A percentile compares a stretch with the other conserved stretches of the same genome.
phyloP scores from a whole-genome alignment of 2,113 vertebrate genomes.

The Todiramphus chloris region DNA sequence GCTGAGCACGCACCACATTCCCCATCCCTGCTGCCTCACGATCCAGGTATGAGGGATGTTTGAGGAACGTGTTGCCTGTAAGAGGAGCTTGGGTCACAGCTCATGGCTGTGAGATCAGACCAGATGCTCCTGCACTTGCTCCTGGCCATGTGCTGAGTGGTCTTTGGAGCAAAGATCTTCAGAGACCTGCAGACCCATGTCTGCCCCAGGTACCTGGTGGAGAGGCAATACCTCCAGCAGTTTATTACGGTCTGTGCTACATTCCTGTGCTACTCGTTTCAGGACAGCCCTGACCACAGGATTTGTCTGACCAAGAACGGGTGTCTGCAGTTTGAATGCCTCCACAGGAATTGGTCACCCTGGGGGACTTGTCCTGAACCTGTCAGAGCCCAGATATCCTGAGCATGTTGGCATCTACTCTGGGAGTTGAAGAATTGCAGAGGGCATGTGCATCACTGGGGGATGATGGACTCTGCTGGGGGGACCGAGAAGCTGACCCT shows the following conservation, averaged over 20 bases:
- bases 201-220: neutral
- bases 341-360: neutral
- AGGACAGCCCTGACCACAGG: neutral
- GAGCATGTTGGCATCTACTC: neutral
- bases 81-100: neutral
- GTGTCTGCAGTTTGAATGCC: neutral
- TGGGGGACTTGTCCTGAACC: neutral
- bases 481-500: neutral
- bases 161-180: neutral
- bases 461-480: neutral
- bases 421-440: neutral
- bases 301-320: neutral
- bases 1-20: rapidly evolving
- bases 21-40: neutral
- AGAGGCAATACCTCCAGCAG: neutral
- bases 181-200: neutral
- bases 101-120: neutral
- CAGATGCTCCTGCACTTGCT: rapidly evolving
- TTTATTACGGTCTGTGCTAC: neutral
- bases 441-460: neutral
- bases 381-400: rapidly evolving
- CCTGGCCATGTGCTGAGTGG: neutral
- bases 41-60: neutral
- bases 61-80: rapidly evolving
- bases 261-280: neutral